Conservation (phyloP, 2,797 vertebrate genomes). For the Hyperoplus lanceolatus region DNA sequence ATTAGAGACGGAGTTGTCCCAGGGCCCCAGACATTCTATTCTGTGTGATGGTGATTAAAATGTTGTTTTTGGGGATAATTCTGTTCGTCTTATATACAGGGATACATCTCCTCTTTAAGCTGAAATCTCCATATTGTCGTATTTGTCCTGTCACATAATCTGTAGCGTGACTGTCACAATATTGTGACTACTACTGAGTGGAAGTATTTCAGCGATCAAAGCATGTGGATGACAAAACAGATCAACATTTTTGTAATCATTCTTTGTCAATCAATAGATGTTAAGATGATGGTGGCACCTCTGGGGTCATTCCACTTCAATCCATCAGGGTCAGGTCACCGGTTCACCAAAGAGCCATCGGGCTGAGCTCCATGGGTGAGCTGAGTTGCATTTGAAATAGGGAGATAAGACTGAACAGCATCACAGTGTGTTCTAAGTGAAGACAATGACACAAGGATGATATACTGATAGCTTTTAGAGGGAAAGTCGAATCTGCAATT, state of each 20-base stretch:
- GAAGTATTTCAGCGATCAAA: constrained; percentile 13
- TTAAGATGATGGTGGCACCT: constrained; percentile 12
- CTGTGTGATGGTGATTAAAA: background rate
- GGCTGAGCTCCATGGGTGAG: background rate
- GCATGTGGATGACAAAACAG: constrained; percentile 2
- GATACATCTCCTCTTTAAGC: background rate
- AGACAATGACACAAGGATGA: constrained; percentile 17
- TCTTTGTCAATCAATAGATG: background rate
- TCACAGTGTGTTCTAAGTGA: background rate
- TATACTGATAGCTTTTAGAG: background rate
- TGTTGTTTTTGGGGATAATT: background rate
- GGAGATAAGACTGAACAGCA: constrained; percentile 17
- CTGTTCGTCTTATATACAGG: background rate
- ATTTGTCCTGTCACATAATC: background rate
- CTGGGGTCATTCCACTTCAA: background rate
- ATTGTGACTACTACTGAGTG: background rate
- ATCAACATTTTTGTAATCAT: constrained; percentile 38
- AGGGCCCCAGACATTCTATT: constrained; percentile 7
- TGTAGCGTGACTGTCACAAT: background rate
- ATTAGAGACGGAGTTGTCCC: constrained; percentile 31
- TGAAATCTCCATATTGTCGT: background rate
- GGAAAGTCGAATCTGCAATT: background rate
- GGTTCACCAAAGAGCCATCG: background rate
- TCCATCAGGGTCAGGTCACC: constrained; percentile 25
- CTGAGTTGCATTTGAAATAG: background rate